Evolutionary conservation across 2,113 vertebrate species (phyloP).

Genomic region (Onychostruthus taczanowskii): DNA sequence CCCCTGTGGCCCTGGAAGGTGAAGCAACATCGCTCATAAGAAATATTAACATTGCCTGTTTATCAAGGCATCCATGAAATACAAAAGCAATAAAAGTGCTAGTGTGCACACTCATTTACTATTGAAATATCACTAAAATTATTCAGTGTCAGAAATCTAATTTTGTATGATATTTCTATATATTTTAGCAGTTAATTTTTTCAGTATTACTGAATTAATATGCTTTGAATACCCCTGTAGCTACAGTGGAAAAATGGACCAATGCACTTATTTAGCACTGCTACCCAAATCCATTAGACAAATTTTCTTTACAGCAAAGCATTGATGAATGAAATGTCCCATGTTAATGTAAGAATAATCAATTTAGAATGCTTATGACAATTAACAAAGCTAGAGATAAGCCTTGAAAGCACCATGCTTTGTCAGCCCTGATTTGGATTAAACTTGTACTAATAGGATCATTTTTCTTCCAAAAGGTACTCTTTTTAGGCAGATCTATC

Average conservation of each 20-base stretch:
- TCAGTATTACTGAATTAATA: slow-evolving; percentile 79
- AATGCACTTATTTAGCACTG: slow-evolving; percentile 76
- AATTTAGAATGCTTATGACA: slow-evolving; percentile 96
- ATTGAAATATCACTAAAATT: slow-evolving; percentile 80
- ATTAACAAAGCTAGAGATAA: slow-evolving; percentile 86
- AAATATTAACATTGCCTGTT: slow-evolving; percentile 77
- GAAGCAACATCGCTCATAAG: slow-evolving; percentile 71
- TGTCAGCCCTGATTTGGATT: slow-evolving; percentile 97
- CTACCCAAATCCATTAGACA: slow-evolving; percentile 82
- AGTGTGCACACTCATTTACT: slow-evolving; percentile 66
- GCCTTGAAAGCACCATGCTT: slow-evolving; percentile 85
- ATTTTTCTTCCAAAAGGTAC: slow-evolving; percentile 96
- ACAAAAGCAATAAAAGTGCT: slow-evolving; percentile 78
- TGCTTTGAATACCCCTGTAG: slow-evolving; percentile 82
- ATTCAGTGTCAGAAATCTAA: slow-evolving; percentile 83
- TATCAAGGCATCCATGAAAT: slow-evolving; percentile 73
- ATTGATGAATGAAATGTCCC: slow-evolving; percentile 91
- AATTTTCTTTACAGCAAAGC: slow-evolving; percentile 80
- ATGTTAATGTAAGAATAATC: slow-evolving; percentile 88
- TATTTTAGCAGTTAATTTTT: slow-evolving; percentile 75
- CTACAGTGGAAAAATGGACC: slow-evolving; percentile 81
- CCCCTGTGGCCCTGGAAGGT: slow-evolving; percentile 73
- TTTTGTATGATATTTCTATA: slow-evolving; percentile 83
- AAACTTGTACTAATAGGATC: slow-evolving; percentile 92
- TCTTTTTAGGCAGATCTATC: slow-evolving; percentile 89